These are phyloP conservation scores for Drosophila putrida DNA, from an alignment of 2,888 invertebrate genomes.

Conservation along the genomic window DNA sequence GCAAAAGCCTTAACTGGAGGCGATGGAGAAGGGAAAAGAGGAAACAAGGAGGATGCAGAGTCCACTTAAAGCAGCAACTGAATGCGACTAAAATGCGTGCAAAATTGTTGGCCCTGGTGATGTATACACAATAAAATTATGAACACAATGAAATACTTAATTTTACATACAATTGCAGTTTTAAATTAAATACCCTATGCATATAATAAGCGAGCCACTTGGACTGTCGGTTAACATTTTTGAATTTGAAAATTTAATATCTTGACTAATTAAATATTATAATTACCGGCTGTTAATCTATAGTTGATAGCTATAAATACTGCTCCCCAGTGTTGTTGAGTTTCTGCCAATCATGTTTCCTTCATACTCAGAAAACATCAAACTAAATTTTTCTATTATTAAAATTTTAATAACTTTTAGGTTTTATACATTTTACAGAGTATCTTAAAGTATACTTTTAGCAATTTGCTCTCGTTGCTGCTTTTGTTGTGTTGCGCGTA, in stretches of 20 bases:
- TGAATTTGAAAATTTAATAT: no score
- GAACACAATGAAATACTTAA: constrained; percentile 62
- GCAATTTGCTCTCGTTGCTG: constrained; percentile 2
- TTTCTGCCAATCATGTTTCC: no score
- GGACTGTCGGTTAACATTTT: no score
- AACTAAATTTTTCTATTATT: no score
- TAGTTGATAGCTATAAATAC: no score
- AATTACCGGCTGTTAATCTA: no score
- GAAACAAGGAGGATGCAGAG: neutral
- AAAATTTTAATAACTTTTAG: no score
- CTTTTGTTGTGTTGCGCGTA: constrained; percentile 33
- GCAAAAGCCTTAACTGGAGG: neutral
- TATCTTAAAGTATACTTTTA: neutral
- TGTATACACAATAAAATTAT: constrained; percentile 69
- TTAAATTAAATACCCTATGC: constrained; percentile 49
- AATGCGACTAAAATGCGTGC: constrained; percentile 61
- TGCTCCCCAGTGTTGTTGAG: no score
- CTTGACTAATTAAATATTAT: no score
- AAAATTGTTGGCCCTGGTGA: constrained; percentile 44
- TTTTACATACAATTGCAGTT: constrained; percentile 65
- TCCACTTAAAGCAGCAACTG: constrained; percentile 49
- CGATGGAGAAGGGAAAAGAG: neutral
- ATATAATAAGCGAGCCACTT: neutral
- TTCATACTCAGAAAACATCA: no score
- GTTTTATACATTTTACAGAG: constrained; percentile 10